Base-by-base conservation (phyloP, 1,140 invertebrate species). In the Drosophila ananassae region DNA sequence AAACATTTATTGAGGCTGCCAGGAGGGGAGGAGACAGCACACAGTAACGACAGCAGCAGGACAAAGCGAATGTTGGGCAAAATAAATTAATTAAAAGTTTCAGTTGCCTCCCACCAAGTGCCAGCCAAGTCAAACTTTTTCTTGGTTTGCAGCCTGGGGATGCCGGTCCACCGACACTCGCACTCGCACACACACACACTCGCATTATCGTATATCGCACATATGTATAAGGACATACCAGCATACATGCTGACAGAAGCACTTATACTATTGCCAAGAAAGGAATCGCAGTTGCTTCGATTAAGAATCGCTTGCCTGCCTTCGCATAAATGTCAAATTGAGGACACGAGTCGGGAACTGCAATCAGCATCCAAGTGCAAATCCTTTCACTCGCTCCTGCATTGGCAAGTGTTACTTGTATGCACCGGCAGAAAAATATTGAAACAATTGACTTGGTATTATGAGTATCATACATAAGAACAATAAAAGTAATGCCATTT, bases 1-100 rank as follows among this genome's bases (percentile, higher is more conserved):
- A 85, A 85, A 81, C 74, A 87, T 87, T 89, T 87, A 85, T 89
- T 85, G 83, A 79, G 79, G 64, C 68, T 37, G 71, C 46, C 58
- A 55, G 52, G 48, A 55, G 56, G 47, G 63, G 39, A 68, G 60
- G 39, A 68, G 60, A 73, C 47, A 53, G 50, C 28, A 12, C 47
- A 17, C 46, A 41, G 25, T 21, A 46, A 25, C 21, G 22, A 6
- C 13, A 21, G 41, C 41, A 10, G 44, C 41, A 44, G 41, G 57
- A 58, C 62, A 58, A 60, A 78, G 60, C 48, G 66, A 73, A 62
- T 66, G 81, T 57, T 80, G 73, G 60, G 51, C 52, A 74, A 89
- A 82, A 87, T 85, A 85, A 87, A 85, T 85, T 85, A 87, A 85
- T 85, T 85, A 85, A 82, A 85, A 87, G 74, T 82, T 87, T 61